These are phyloP conservation scores for Drosophila conformis DNA, from an alignment of 2,888 invertebrate species.

Conservation along the genomic window DNA sequence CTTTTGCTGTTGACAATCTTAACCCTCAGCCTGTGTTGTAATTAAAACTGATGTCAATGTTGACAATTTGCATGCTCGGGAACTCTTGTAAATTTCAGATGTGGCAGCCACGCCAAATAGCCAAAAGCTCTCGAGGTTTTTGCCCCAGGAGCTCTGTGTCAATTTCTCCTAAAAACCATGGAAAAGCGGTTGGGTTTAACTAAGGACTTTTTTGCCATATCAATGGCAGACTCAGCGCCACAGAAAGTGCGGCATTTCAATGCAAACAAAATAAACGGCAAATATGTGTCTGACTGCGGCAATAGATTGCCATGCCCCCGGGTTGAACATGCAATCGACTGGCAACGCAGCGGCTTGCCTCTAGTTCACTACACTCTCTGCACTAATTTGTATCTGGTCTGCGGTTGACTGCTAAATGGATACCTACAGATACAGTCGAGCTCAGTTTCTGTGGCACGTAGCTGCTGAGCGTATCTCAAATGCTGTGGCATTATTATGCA, in stretches of 20 bases:
- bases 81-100: slow-evolving; percentile 35
- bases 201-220: slow-evolving; percentile 27
- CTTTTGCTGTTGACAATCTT: slow-evolving; percentile 44
- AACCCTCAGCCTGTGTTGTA: slow-evolving; percentile 57
- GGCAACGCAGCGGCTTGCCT: slow-evolving; percentile 35
- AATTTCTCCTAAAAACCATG: slow-evolving; percentile 17
- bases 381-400: slow-evolving; percentile 70
- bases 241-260: slow-evolving; percentile 41
- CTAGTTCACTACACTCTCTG: slow-evolving; percentile 37
- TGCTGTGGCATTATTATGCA: slow-evolving; percentile 68
- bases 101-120: slow-evolving; percentile 43
- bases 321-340: slow-evolving; percentile 46
- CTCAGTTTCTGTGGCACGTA: slow-evolving; percentile 63
- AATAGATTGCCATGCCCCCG: slow-evolving; percentile 1
- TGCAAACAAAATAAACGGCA: slow-evolving; percentile 27
- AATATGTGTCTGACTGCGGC: slow-evolving; percentile 26
- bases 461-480: slow-evolving; percentile 10
- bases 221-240: slow-evolving; percentile 37
- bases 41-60: slow-evolving; percentile 73
- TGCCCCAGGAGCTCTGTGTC: not conserved
- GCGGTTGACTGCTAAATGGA: slow-evolving; percentile 53
- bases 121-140: slow-evolving; percentile 14
- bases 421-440: slow-evolving; percentile 23
- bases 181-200: slow-evolving; percentile 33
- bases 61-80: slow-evolving; percentile 37